A percentile compares a stretch with the other conserved stretches of the same genome.
phyloP scores from a whole-genome alignment of 2,797 vertebrate genomes.

The Tamandua tetradactyla region DNA sequence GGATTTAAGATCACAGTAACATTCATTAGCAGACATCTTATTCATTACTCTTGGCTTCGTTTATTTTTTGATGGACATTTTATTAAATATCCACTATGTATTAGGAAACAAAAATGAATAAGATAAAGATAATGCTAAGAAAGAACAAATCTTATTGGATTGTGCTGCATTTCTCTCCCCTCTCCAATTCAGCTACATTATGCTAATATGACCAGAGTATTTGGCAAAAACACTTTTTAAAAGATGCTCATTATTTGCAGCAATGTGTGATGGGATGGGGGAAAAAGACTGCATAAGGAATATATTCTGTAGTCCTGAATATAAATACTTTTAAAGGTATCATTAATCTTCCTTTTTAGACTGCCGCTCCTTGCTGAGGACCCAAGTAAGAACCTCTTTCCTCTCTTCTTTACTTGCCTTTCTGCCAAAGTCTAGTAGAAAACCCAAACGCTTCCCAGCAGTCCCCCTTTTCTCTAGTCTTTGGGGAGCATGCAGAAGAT shows the following conservation, averaged over 20 bases:
- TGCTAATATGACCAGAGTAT: not conserved
- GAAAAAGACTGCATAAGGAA: not conserved
- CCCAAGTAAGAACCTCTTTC: not conserved
- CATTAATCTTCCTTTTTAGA: too few species aligned
- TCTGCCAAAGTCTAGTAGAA: not conserved
- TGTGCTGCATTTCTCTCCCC: not conserved
- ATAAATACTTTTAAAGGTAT: not conserved
- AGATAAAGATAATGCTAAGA: not conserved
- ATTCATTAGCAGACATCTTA: not conserved
- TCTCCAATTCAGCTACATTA: not conserved
- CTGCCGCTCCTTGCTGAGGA: not conserved
- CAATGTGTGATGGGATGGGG: accelerated
- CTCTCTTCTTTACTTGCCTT: not conserved
- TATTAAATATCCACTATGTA: not conserved
- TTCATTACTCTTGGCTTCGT: not conserved
- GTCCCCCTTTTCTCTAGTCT: not conserved
- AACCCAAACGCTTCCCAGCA: not conserved
- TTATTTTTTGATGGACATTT: not conserved
- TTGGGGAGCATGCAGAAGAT: not conserved
- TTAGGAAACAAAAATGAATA: not conserved
- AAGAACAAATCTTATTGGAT: not conserved
- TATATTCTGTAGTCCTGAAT: not conserved
- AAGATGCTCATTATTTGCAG: not conserved
- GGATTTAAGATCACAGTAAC: not conserved
- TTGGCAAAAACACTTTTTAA: not conserved